phyloP scores from a whole-genome alignment of 2,888 invertebrate genomes.

The Lepidocyrtinus sp. region DNA sequence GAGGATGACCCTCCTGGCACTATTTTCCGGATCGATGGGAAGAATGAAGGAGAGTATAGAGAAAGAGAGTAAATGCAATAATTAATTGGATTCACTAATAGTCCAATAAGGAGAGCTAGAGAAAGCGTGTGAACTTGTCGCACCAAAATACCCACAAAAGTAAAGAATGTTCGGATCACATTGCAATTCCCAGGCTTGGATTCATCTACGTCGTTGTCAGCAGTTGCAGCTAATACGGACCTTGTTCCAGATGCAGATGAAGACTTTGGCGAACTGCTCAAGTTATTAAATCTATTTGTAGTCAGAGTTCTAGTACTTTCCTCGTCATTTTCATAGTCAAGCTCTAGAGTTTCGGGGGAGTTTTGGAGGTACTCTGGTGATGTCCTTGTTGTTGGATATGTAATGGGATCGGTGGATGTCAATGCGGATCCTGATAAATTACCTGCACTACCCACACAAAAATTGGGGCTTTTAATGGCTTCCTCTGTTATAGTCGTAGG shows the following conservation, averaged over 20 bases:
- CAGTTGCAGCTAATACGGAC: too few relatives aligned
- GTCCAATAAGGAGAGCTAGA: constrained; percentile 31
- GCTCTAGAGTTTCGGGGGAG: too few relatives aligned
- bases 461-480: constrained; percentile 26
- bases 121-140: constrained; percentile 50
- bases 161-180: constrained; percentile 52
- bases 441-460: constrained; percentile 39
- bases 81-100: constrained; percentile 63
- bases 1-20: constrained; percentile 49
- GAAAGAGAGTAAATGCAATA: constrained; percentile 48
- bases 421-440: constrained; percentile 60
- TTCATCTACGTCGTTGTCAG: constrained; percentile 26
- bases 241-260: too few relatives aligned
- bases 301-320: too few relatives aligned
- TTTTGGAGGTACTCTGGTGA: too few relatives aligned
- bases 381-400: too few relatives aligned
- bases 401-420: constrained; percentile 45
- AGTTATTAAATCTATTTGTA: too few relatives aligned
- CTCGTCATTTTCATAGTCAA: too few relatives aligned
- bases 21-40: constrained; percentile 42
- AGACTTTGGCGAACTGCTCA: too few relatives aligned
- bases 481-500: constrained; percentile 18
- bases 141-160: constrained; percentile 37
- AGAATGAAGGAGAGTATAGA: constrained; percentile 30
- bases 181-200: constrained; percentile 48